phyloP scores from a whole-genome alignment of 1,140 invertebrate species.

The Drosophila rufa region DNA sequence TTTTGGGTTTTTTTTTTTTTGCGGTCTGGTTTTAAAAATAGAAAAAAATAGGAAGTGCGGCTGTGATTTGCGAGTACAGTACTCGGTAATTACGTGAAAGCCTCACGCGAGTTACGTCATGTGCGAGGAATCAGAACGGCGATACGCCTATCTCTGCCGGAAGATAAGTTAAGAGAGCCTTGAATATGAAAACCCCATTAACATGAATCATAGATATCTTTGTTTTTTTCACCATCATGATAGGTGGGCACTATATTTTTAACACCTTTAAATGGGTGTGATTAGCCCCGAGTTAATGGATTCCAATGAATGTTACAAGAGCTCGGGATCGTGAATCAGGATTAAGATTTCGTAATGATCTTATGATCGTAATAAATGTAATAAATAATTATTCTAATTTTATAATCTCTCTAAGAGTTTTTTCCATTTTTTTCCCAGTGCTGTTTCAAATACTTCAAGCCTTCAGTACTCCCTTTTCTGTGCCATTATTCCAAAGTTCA shows the following conservation, averaged over 20 bases:
- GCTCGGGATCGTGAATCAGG: not conserved
- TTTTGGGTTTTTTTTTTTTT: conserved; percentile 17
- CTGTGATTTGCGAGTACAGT: conserved; percentile 36
- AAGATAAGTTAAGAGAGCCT: conserved; percentile 38
- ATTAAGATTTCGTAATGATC: too few species aligned
- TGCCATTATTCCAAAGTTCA: conserved; percentile 40
- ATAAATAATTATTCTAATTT: not conserved
- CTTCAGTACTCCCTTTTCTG: not conserved
- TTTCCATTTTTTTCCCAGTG: not conserved
- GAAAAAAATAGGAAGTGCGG: conserved; percentile 42
- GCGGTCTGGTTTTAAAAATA: conserved; percentile 60
- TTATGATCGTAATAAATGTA: too few species aligned
- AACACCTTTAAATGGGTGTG: not conserved
- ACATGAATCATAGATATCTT: conserved; percentile 12
- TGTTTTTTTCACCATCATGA: conserved; percentile 4
- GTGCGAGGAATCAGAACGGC: conserved; percentile 14
- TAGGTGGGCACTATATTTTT: not conserved
- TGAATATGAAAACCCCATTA: conserved; percentile 34
- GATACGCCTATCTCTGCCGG: conserved; percentile 30
- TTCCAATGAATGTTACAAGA: not conserved
- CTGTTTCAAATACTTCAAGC: not conserved
- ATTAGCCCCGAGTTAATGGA: not conserved
- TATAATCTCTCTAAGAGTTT: not conserved
- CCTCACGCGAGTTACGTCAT: conserved; percentile 44
- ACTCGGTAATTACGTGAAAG: conserved; percentile 55